phyloP scores from a whole-genome alignment of 2,888 invertebrate species.

The Lissocephala sabroskyi region DNA sequence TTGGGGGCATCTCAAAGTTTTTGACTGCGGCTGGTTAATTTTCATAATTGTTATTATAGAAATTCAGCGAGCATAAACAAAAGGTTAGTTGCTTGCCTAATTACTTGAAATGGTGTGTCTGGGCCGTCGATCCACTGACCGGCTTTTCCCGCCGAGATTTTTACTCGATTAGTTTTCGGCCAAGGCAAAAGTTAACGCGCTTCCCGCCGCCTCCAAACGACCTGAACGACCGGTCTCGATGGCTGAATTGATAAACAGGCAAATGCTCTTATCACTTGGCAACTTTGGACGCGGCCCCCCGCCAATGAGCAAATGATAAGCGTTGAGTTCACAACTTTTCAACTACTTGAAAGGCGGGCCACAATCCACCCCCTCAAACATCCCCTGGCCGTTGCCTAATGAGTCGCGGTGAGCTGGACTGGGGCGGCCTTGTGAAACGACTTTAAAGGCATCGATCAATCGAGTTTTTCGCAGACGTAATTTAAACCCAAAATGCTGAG shows the following conservation, averaged over 20 bases:
- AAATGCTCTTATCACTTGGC: slow-evolving; percentile 55
- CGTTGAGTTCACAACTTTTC: slow-evolving; percentile 54
- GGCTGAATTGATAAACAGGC: slow-evolving; percentile 54
- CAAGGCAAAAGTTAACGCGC: slow-evolving; percentile 21
- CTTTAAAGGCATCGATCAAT: neutral
- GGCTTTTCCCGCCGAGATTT: neutral
- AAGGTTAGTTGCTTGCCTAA: slow-evolving; percentile 66
- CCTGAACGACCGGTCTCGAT: no score
- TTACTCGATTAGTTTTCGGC: neutral
- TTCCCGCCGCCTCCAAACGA: no score
- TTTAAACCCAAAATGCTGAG: no score
- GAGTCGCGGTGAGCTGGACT: neutral
- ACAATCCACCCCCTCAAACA: slow-evolving; percentile 2
- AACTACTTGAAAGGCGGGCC: slow-evolving; percentile 36
- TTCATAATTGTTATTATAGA: slow-evolving; percentile 66
- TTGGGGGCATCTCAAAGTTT: neutral
- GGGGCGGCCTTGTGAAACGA: neutral
- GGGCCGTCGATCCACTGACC: slow-evolving; percentile 1
- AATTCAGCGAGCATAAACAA: slow-evolving; percentile 64
- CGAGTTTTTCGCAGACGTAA: neutral
- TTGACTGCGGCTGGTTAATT: slow-evolving; percentile 35
- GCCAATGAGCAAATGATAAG: slow-evolving; percentile 62
- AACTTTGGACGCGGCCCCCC: neutral
- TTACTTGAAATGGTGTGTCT: slow-evolving; percentile 43
- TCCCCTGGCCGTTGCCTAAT: neutral